Evolutionary conservation across 2,113 vertebrate species (phyloP), one percentile per base, ranked within the genome.

Genomic region (Sylvicapra grimmia): DNA sequence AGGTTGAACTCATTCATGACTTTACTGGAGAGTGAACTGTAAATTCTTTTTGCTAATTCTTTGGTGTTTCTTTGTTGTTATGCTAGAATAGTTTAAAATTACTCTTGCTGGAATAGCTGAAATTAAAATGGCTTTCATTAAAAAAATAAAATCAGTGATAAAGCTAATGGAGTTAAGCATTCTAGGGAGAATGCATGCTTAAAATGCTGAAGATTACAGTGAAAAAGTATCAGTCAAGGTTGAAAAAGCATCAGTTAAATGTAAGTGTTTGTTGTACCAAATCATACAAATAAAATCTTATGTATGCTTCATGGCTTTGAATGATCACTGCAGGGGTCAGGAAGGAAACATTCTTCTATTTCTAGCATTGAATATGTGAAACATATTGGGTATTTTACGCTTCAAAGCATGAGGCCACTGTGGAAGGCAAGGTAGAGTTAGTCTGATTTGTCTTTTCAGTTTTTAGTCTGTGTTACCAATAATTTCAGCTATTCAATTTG

Each of bases 311-410:
- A 40, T 90, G 63, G 80, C 59, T 40, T 92, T 84, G 47, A 90
- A 31, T 95, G 63, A 65, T 85, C 80, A 85, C 63, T 87, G 72
- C 94, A 92, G 40, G 93, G 53, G 44, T 92, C 80, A 87, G 89
- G 44, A 97, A 92, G 83, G 92, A 97, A 97, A 90, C 31, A 18
- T 79, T 89, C 93, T 95, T 94, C 58, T 84, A 27, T 89, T 29
- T 96, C 23, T 93, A 72, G 40, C 8, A 53, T 80, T 89, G 36
- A 91, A 13, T 94, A 29, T 92, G 23, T 10, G 68, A 93, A 95
- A 44, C 93, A 63, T 86, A 47, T 82, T 96, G 88, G n/a, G 10
- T 49, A 15, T 59, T 93, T 88, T 88, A 86, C 75, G 29, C 40
- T 47, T 23, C 40, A 87, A 79, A 96, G 79, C 61, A 27, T 51